Conservation (phyloP, 2,888 invertebrate species). For the Eupithecia vulgata region DNA sequence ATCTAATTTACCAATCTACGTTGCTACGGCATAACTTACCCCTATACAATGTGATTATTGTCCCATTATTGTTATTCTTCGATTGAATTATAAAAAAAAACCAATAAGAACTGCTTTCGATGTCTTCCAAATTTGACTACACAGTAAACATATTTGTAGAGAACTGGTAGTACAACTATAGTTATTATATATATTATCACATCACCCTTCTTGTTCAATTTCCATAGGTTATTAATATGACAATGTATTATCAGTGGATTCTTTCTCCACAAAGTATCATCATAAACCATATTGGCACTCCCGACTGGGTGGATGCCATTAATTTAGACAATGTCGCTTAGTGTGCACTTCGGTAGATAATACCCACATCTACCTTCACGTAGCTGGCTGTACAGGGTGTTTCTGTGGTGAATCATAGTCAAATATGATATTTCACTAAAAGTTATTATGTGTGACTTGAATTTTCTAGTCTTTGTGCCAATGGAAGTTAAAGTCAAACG, state of each 20-base stretch:
- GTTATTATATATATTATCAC: too few species aligned
- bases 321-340: slow-evolving; percentile 39
- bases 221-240: background rate
- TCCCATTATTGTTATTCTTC: too few species aligned
- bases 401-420: background rate
- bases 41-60: too few species aligned
- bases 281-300: slow-evolving; percentile 7
- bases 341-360: slow-evolving; percentile 46
- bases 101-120: too few species aligned
- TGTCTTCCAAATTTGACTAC: too few species aligned
- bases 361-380: slow-evolving; percentile 44
- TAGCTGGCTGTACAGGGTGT: slow-evolving; percentile 26
- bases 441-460: background rate
- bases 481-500: background rate
- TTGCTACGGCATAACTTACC: too few species aligned
- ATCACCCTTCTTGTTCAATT: background rate
- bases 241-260: background rate
- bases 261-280: background rate
- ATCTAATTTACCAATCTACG: too few species aligned
- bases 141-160: too few species aligned
- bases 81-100: too few species aligned
- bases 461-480: background rate
- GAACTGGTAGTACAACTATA: too few species aligned
- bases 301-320: slow-evolving; percentile 34
- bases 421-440: background rate